Evolutionary conservation across 2,797 vertebrate genomes (phyloP).

Genomic region (Aulostomus chinensis): DNA sequence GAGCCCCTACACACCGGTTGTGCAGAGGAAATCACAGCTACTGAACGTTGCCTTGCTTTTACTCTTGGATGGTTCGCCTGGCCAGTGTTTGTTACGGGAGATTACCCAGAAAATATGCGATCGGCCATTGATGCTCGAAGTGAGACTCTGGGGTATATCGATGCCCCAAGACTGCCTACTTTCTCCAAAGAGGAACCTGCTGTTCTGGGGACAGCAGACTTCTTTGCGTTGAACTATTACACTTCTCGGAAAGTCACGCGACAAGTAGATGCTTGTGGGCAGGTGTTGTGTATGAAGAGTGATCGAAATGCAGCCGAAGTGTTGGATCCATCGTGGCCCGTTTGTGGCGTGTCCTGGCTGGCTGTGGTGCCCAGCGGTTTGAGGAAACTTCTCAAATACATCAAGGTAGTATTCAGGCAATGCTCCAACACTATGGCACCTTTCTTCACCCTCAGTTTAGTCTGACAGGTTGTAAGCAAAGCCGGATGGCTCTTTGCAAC

Average conservation of each 20-base stretch:
- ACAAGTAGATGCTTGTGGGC: constrained; percentile 35
- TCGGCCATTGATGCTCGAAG: constrained; percentile 70
- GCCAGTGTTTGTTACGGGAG: constrained; percentile 82
- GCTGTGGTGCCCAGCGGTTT: constrained; percentile 79
- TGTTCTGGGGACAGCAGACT: constrained; percentile 83
- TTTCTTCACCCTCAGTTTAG: too few relatives aligned
- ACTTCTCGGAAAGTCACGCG: constrained; percentile 80
- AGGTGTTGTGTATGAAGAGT: constrained; percentile 47
- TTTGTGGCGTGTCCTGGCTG: constrained; percentile 77
- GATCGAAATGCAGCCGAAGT: constrained; percentile 70
- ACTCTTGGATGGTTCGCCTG: constrained; percentile 82
- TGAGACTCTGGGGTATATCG: constrained; percentile 63
- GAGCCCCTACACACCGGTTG: constrained; percentile 71
- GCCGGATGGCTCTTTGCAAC: too few relatives aligned
- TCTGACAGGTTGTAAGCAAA: too few relatives aligned
- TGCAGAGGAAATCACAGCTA: constrained; percentile 69
- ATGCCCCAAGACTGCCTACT: constrained; percentile 70
- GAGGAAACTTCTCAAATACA: constrained; percentile 81
- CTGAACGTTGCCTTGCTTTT: constrained; percentile 75
- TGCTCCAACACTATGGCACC: too few relatives aligned
- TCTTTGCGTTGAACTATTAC: constrained; percentile 88
- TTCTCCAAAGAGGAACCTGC: constrained; percentile 76
- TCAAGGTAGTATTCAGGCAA: too few relatives aligned
- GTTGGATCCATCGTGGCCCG: constrained; percentile 80
- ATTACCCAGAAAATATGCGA: constrained; percentile 83